Evolutionary conservation across 2,113 vertebrate genomes (phyloP).

Genomic region (Mugil cephalus): DNA sequence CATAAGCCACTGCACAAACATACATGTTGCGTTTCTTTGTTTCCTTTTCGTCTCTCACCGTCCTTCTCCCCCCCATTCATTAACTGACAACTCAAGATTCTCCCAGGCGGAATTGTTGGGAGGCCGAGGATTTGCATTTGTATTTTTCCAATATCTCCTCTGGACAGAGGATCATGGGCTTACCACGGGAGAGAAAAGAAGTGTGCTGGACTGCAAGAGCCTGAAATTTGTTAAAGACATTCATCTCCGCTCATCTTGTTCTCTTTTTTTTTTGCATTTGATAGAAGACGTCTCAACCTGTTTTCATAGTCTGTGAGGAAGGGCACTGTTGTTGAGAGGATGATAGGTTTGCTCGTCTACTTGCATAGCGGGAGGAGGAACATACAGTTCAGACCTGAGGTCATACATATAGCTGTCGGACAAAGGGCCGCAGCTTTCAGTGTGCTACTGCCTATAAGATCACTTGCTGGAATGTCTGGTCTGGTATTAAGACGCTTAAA

Average conservation of each 20-base stretch:
- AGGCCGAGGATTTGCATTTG: conserved; percentile 78
- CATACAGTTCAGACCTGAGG: conserved; percentile 42
- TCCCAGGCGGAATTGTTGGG: conserved; percentile 67
- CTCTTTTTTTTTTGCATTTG: conserved; percentile 41
- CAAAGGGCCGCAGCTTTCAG: conserved; percentile 34
- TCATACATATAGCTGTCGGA: conserved; percentile 22
- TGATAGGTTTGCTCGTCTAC: conserved; percentile 30
- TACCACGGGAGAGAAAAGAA: conserved; percentile 47
- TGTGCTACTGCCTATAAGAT: conserved; percentile 6
- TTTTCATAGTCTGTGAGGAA: conserved; percentile 48
- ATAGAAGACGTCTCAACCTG: conserved; percentile 37
- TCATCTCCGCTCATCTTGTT: conserved; percentile 51
- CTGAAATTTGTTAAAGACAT: conserved; percentile 64
- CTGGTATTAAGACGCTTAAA: conserved; percentile 11
- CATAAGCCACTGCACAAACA: conserved; percentile 46
- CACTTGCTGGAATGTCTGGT: conserved; percentile 17
- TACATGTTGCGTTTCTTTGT: conserved; percentile 36
- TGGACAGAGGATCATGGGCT: conserved; percentile 68
- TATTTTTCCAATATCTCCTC: conserved; percentile 76
- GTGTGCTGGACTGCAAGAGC: conserved; percentile 17
- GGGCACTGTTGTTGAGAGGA: conserved; percentile 32
- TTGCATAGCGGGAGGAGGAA: conserved; percentile 35
- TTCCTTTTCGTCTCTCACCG: conserved; percentile 2
- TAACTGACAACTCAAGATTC: conserved; percentile 65
- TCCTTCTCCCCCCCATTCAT: conserved; percentile 52